These are phyloP conservation scores for Scomberomorus guttatus DNA, from an alignment of 2,797 vertebrate species.

Conservation along the genomic window DNA sequence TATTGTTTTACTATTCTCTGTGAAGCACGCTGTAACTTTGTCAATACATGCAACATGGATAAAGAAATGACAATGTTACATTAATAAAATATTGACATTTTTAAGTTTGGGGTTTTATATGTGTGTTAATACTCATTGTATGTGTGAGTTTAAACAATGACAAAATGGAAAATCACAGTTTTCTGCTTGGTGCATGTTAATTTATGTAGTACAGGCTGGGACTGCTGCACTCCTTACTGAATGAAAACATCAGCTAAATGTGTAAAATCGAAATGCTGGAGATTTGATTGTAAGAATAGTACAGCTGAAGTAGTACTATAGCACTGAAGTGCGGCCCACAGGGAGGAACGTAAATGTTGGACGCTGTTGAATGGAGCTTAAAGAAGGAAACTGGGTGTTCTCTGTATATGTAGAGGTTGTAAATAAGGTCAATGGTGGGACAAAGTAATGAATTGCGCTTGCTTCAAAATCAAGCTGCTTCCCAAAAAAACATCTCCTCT, in stretches of 20 bases:
- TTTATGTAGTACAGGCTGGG: background rate
- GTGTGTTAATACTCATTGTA: background rate
- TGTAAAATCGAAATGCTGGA: constrained; percentile 14
- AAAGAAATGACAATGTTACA: too few species aligned
- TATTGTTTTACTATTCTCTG: too few species aligned
- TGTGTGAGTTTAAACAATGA: background rate
- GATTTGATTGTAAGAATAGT: background rate
- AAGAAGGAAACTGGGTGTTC: background rate
- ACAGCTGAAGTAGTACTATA: too few species aligned
- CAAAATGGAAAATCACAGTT: constrained; percentile 9
- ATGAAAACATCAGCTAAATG: constrained; percentile 2
- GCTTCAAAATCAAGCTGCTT: constrained; percentile 3
- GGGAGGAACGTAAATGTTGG: constrained; percentile 2
- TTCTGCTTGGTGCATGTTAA: constrained; percentile 20
- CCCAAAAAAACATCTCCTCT: background rate
- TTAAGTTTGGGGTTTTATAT: too few species aligned
- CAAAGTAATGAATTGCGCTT: constrained; percentile 25
- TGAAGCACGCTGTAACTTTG: too few species aligned
- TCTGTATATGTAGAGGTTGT: background rate
- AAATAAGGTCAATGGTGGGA: constrained; percentile 5
- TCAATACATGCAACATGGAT: too few species aligned
- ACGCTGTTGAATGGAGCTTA: background rate
- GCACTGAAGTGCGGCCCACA: too few species aligned
- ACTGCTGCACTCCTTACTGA: background rate
- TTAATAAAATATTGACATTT: too few species aligned